A percentile compares a stretch with the other conserved stretches of the same genome.
Conservation (phyloP, 2,113 vertebrate species). For the Ceyx margarethae region DNA sequence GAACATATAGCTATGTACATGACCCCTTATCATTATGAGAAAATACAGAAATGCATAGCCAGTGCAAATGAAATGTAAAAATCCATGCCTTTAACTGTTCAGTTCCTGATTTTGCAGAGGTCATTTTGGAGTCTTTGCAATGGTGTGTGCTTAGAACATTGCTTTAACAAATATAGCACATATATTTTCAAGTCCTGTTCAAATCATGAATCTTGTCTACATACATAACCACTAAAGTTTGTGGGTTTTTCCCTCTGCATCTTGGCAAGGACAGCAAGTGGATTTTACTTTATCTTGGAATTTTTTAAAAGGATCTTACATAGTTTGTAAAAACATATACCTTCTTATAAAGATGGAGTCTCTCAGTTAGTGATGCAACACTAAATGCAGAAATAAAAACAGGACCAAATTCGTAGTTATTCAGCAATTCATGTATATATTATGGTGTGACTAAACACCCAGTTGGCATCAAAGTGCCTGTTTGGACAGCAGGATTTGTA, state of each 20-base stretch:
- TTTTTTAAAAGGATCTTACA: not conserved
- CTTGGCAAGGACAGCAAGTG: not conserved
- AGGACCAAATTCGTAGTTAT: not conserved
- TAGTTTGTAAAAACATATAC: not conserved
- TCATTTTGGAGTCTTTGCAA: not conserved
- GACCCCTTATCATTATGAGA: not conserved
- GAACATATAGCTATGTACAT: not conserved
- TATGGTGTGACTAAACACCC: not conserved
- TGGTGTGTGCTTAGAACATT: not conserved
- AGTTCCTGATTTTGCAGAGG: not conserved
- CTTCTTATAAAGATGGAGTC: not conserved
- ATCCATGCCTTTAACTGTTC: not conserved
- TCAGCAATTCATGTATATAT: not conserved
- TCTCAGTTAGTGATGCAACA: not conserved
- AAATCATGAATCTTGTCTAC: not conserved
- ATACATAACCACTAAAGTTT: not conserved
- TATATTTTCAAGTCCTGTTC: slow-evolving; percentile 27
- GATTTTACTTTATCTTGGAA: not conserved
- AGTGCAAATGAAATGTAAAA: not conserved
- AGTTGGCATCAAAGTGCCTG: not conserved
- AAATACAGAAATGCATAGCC: slow-evolving; percentile 1
- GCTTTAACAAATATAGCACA: slow-evolving; percentile 13
- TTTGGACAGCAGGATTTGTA: not conserved
- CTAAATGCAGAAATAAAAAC: not conserved
- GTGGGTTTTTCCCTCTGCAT: not conserved